These are phyloP conservation scores for Corbicula japonica DNA, from an alignment of 2,888 invertebrate species.

Conservation along the genomic window DNA sequence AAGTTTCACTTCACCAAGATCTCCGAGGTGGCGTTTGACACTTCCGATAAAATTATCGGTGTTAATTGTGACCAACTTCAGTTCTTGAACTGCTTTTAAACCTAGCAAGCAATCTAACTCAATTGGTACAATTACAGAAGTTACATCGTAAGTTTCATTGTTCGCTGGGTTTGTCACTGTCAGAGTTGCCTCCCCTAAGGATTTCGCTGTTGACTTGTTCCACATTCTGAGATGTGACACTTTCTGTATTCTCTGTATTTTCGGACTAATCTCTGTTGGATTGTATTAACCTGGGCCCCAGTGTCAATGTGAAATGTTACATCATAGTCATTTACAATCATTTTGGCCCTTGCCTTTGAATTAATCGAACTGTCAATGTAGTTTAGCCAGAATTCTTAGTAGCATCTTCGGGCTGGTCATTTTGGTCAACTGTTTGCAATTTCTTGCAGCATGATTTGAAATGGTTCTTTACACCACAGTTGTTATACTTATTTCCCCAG, in stretches of 20 bases:
- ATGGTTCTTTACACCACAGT: conserved; percentile 59
- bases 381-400: conserved; percentile 22
- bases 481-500: conserved; percentile 56
- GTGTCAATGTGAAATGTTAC: conserved; percentile 43
- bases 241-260: conserved; percentile 6
- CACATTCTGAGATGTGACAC: conserved; percentile 18
- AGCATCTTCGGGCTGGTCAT: background rate
- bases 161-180: conserved; percentile 22
- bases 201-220: conserved; percentile 34
- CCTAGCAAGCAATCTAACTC: conserved; percentile 26
- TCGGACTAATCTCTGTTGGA: conserved; percentile 20
- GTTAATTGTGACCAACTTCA: conserved; percentile 29
- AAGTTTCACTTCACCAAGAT: conserved; percentile 40
- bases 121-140: conserved; percentile 22
- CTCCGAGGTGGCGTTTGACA: conserved; percentile 17
- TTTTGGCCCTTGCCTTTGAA: conserved; percentile 31
- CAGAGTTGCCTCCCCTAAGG: conserved; percentile 24
- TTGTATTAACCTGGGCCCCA: conserved; percentile 40
- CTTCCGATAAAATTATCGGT: conserved; percentile 41
- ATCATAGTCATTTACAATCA: conserved; percentile 36
- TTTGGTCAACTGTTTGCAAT: conserved; percentile 14
- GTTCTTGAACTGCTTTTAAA: conserved; percentile 14
- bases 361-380: background rate
- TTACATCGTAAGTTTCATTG: conserved; percentile 7
- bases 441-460: conserved; percentile 47